Base-by-base conservation (phyloP, 1,140 invertebrate species). In the Rhizoglyphus robini region DNA sequence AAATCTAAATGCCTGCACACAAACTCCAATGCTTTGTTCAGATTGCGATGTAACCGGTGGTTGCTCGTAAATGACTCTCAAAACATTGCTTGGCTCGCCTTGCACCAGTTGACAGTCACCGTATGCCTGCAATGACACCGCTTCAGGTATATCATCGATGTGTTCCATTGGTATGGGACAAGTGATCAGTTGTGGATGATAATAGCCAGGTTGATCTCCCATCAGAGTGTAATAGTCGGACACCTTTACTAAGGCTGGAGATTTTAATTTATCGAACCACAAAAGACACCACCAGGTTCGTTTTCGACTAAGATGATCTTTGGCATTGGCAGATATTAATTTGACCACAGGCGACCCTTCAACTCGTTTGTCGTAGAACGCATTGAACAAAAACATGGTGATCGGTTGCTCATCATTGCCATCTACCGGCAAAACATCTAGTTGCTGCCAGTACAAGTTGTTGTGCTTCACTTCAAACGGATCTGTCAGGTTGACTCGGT, bases 31-130 rank as follows among this genome's bases (percentile, higher is more conserved):
- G 13, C 13, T 54, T n/a, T n/a, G n/a, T n/a, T 74, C 89, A 87
- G 67, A 90, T 86, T 1, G 93, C 87, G 3, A n/a, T n/a, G n/a
- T n/a, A n/a, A n/a, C n/a, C n/a, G n/a, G n/a, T n/a, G n/a, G n/a
- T 85, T 77, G n/a, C 93, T 75, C 75, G 90, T 90, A 71, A 88
- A 92, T n/a, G n/a, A n/a, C n/a, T n/a, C n/a, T n/a, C n/a, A n/a
- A n/a, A n/a, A n/a, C n/a, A n/a, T n/a, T n/a, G 5, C 83, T 88
- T 3, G 88, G 84, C n/a, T 82, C 84, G 71, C 91, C 86, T 76
- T 90, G 92, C n/a, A 11, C 13, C 2, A 1, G 36, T 61, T 4
- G 83, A n/a, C 86, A 2, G 90, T 89, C 29, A n/a, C n/a, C n/a
- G n/a, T n/a, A n/a, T 8, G 54, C n/a, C 25, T 13, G 15, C 36